These are phyloP conservation scores for Mesocentrotus franciscanus DNA, from an alignment of 53 echinoderm and acorn worm species.

Conservation along the genomic window DNA sequence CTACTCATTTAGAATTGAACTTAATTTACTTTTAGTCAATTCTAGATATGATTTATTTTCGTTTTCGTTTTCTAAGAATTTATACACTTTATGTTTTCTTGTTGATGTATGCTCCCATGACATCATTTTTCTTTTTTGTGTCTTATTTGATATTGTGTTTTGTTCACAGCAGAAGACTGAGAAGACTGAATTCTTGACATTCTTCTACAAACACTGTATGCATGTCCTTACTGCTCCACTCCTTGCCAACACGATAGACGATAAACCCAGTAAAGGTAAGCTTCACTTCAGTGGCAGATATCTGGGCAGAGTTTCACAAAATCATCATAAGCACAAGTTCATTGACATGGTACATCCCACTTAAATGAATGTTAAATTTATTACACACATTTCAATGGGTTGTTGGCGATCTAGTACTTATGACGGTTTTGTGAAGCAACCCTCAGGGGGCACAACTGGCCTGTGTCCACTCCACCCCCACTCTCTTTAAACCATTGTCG, in stretches of 20 bases:
- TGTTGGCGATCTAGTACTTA: no score
- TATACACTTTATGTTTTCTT: background rate
- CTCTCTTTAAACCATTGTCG: no score
- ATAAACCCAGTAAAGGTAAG: slow-evolving; percentile 98
- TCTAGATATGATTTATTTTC: background rate
- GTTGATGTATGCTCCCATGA: background rate
- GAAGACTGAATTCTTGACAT: slow-evolving; percentile 97
- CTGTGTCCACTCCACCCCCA: no score
- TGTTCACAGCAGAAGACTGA: slow-evolving; percentile 85
- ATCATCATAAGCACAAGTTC: background rate
- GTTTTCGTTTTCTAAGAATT: background rate
- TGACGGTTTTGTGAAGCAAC: no score
- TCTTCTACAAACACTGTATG: slow-evolving; percentile 99
- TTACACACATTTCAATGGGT: no score
- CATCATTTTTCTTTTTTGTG: background rate
- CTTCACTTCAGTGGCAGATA: background rate
- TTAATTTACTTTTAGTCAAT: no score
- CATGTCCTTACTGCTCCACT: slow-evolving; percentile 96
- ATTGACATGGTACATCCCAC: no score
- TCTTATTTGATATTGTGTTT: background rate
- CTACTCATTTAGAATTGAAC: background rate
- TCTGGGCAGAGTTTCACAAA: background rate
- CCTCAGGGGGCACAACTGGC: no score
- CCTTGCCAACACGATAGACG: slow-evolving; percentile 93
- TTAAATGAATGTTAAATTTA: no score